These are phyloP conservation scores for Glossophaga mutica DNA, from an alignment of 2,797 vertebrate species.

Conservation along the genomic window DNA sequence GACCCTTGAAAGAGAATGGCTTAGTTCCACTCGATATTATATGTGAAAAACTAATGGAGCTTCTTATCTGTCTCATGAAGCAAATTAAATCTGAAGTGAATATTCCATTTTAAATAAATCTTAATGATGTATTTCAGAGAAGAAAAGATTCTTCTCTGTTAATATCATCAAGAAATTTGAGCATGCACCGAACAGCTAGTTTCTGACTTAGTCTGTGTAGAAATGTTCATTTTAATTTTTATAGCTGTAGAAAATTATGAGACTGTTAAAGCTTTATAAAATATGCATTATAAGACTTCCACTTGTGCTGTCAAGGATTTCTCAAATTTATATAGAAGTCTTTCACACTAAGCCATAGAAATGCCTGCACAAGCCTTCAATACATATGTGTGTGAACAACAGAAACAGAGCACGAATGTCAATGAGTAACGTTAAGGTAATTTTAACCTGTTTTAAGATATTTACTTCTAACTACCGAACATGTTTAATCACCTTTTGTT, in stretches of 20 bases:
- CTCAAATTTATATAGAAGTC: background rate
- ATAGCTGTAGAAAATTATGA: background rate
- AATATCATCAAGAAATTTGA: background rate
- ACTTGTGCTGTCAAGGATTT: background rate
- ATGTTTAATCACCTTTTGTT: background rate
- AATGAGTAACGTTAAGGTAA: background rate
- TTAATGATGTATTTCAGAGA: slow-evolving; percentile 22
- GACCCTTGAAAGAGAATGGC: slow-evolving; percentile 1
- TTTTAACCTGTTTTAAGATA: background rate
- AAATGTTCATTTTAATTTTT: slow-evolving; percentile 29
- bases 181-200: background rate
- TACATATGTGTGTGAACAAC: background rate
- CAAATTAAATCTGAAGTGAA: slow-evolving; percentile 37
- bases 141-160: background rate
- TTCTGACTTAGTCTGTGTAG: background rate
- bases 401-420: background rate
- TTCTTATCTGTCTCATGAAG: slow-evolving; percentile 17
- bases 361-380: background rate
- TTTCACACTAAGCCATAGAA: background rate
- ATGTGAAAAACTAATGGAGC: background rate
- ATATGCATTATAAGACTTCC: background rate
- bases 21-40: slow-evolving; percentile 13
- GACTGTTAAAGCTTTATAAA: background rate
- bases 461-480: background rate
- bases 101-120: slow-evolving; percentile 53